Evolutionary conservation across 2,888 invertebrate genomes (phyloP).

Genomic region (Drosophila helvetica): DNA sequence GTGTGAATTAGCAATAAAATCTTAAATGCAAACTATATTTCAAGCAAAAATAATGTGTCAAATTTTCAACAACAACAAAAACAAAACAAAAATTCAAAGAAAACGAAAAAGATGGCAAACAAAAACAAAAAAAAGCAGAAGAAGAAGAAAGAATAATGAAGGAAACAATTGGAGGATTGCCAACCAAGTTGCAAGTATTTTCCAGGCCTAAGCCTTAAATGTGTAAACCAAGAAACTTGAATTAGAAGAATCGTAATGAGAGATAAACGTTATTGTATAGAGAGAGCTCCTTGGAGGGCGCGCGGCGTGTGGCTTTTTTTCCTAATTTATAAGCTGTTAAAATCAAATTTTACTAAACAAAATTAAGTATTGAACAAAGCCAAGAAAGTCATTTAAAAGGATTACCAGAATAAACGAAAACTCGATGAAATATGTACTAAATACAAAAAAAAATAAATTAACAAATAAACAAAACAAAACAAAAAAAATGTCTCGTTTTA

Average conservation of each 20-base stretch:
- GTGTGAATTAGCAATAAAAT: conserved; percentile 36
- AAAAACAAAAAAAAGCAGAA: not conserved
- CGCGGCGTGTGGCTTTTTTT: conserved; percentile 41
- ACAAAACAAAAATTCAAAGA: conserved; percentile 4
- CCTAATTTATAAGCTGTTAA: conserved; percentile 66
- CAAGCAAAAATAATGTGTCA: conserved; percentile 37
- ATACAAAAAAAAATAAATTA: not conserved
- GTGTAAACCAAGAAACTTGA: conserved; percentile 25
- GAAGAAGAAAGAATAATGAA: not conserved
- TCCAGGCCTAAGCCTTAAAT: conserved; percentile 52
- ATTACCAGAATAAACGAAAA: conserved; percentile 16
- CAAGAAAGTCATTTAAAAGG: conserved; percentile 39
- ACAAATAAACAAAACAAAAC: not conserved
- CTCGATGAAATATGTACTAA: not conserved
- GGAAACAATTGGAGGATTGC: conserved; percentile 40
- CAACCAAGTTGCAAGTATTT: conserved; percentile 45
- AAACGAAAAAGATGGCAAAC: conserved; percentile 6
- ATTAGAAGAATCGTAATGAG: conserved; percentile 22
- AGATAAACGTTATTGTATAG: conserved; percentile 19
- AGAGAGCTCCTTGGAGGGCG: not conserved
- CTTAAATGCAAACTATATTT: conserved; percentile 32
- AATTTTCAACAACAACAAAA: conserved; percentile 31
- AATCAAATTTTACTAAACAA: conserved; percentile 66
- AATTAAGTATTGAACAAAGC: conserved; percentile 25
- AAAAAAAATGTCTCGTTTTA: conserved; percentile 61